phyloP scores from a whole-genome alignment of 2,113 vertebrate species.

The Todiramphus chloris region DNA sequence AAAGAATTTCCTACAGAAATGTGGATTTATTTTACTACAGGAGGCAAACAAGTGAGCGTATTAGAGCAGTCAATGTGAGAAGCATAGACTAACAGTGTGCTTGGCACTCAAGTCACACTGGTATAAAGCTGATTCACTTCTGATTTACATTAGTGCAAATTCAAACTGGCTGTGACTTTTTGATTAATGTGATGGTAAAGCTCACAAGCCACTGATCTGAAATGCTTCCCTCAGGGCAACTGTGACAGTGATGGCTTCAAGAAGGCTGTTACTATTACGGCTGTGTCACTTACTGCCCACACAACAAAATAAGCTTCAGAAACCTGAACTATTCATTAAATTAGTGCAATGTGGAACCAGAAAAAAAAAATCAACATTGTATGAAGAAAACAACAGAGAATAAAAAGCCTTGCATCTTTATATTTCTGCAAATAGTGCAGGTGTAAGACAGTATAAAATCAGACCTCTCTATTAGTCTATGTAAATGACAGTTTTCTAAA shows the following conservation, averaged over 20 bases:
- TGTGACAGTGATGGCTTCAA: constrained; percentile 19
- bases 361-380: background rate
- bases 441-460: background rate
- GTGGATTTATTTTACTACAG: background rate
- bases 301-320: background rate
- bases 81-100: background rate
- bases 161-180: background rate
- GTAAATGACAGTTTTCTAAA: background rate
- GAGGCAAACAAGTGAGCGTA: background rate
- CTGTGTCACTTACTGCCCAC: background rate
- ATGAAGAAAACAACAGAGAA: background rate
- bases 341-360: accelerated
- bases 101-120: background rate
- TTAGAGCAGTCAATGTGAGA: background rate
- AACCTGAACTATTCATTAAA: constrained; percentile 7
- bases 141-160: constrained; percentile 1
- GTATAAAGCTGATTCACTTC: background rate
- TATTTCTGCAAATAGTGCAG: background rate
- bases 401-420: background rate
- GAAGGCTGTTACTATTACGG: background rate
- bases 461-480: background rate
- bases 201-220: background rate
- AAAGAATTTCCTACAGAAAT: background rate
- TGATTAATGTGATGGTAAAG: background rate
- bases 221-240: background rate